Evolutionary conservation across 92 coral and sea anemone species (phyloP), one percentile per base, ranked within the genome.

Genomic region (Plumapathes pennacea): DNA sequence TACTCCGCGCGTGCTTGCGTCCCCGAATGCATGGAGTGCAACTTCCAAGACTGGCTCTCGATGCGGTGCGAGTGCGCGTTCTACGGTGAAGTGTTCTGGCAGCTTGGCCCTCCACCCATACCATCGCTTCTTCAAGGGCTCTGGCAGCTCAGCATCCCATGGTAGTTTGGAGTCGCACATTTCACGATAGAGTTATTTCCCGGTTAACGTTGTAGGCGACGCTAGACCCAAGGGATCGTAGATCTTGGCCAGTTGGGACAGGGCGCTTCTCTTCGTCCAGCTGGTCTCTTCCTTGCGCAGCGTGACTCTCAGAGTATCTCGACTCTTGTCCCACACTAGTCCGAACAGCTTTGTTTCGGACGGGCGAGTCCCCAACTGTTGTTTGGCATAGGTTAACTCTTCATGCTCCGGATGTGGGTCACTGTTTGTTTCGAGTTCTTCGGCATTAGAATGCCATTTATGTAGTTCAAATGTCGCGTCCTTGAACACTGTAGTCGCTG

Each of bases 151-250:
- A 15, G 57, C 47, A 25, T 82, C 89, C 89, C 84, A 76, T 9
- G 71, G 54, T 21, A 47, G 38, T 25, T 56, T 54, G 20, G 53
- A 54, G 22, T 82, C 84, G 49, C 89, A 82, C 0, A 64, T 75
- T 21, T 76, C 76, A 15, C 89, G 26, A 25, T 83, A 76, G 13
- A 83, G 77, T 3, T 61, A 10, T 43, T 76, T 83, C 19, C 84
- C 79, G 28, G 62, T 50, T 33, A 83, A 36, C 39, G 80, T 69
- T 6, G 63, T 26, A 18, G 89, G 89, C 56, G 84, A 63, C 37
- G 68, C 80, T 17, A 83, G 31, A 2, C 89, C 89, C 13, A 83
- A 78, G 38, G 89, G 84, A 65, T 76, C 80, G 57, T 83, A 83
- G 53, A 70, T 50, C 46, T 47, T 69, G 29, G 89, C 80, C 3